Base-by-base conservation (phyloP, 2,113 vertebrate species). In the Emydocephalus ijimae region DNA sequence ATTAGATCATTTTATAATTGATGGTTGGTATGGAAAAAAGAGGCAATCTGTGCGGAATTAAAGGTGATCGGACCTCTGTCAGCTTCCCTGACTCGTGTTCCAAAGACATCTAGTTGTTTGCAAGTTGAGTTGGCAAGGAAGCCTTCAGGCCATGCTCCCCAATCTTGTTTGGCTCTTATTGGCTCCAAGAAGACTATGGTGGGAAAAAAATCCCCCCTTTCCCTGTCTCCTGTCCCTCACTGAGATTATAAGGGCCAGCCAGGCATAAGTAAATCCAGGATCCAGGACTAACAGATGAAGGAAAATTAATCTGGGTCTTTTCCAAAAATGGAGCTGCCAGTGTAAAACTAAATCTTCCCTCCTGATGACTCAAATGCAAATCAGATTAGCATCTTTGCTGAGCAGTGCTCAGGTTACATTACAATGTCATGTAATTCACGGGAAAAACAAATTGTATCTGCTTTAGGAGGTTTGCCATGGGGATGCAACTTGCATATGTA, bases 311-410 rank as follows among this genome's bases (percentile, higher is more conserved):
- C 23, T 85, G 4, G 9, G 39, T 10, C 64, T 50, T 34, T 45
- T 23, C 43, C 39, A n/a, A 89, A 89, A 55, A 92, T 61, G 74
- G 86, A 86, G 92, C 43, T 92, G 74, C 85, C 92, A 90, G 74
- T 59, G 48, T 74, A 86, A 92, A 92, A 59, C 74, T 90, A 92
- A 92, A 92, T 92, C 92, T 92, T 89, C n/a, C 85, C 89, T 89
- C 88, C 85, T 90, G 88, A 55, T 90, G 92, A 92, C 74, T 86
- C 88, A 92, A 86, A 89, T 4, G 29, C 74, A 64, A 90, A 92
- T 92, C 90, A 92, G 92, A 92, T 92, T 90, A 92, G 74, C 88
- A 92, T 90, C 43, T 92, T 56, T 92, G 43, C 55, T 56, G 55
- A 92, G 92, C 88, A 74, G 88, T 81, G 43, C 87, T 92, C 91